A percentile compares a stretch with the other conserved stretches of the same genome.
Evolutionary conservation across 2,797 vertebrate species (phyloP).

Genomic region (Monodelphis domestica): DNA sequence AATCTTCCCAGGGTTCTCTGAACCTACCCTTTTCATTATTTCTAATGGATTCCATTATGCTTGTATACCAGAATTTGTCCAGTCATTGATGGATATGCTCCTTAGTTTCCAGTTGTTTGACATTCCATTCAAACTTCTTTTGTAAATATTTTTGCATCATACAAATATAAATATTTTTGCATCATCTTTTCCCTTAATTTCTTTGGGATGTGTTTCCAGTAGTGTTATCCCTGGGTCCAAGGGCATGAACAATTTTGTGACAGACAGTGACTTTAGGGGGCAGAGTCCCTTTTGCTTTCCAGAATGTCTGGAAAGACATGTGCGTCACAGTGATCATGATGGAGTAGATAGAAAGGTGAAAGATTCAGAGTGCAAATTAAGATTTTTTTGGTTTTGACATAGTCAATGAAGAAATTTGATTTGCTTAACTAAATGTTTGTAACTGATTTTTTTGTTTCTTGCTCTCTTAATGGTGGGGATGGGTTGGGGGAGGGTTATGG

Average conservation of each 20-base stretch:
- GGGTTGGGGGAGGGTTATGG: neutral
- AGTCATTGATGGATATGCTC: too few relatives aligned
- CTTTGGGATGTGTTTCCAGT: neutral
- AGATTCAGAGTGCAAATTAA: neutral
- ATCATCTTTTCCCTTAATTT: neutral
- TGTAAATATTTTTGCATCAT: neutral
- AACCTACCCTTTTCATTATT: neutral
- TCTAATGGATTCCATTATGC: neutral
- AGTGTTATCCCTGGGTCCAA: neutral
- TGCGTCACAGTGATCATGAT: neutral
- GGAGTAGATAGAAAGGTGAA: neutral
- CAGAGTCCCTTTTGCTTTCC: neutral
- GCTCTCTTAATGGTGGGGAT: neutral
- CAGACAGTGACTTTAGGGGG: neutral
- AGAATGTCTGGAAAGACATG: neutral
- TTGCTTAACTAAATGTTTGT: neutral
- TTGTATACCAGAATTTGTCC: neutral
- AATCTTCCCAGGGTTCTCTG: neutral
- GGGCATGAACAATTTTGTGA: neutral
- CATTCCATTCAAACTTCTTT: neutral
- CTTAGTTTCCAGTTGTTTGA: neutral
- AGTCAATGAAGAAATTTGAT: neutral
- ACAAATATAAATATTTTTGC: neutral
- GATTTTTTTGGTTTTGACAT: neutral
- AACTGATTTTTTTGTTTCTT: neutral